phyloP scores from a whole-genome alignment of 2,888 invertebrate genomes.

The Heliconius ismenius region DNA sequence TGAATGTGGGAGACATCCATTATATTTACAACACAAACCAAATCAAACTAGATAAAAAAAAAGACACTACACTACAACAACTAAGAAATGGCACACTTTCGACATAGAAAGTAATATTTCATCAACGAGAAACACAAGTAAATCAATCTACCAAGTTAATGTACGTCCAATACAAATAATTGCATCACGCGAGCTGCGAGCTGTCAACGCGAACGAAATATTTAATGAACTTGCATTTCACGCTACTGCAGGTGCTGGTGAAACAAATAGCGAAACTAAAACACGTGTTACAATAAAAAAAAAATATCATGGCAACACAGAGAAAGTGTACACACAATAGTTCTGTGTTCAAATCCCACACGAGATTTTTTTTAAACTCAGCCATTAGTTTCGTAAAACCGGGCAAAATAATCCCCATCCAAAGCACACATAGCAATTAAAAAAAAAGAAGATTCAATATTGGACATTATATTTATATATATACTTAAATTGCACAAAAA shows the following conservation, averaged over 20 bases:
- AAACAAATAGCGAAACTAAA: constrained; percentile 6
- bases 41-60: neutral
- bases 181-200: constrained; percentile 28
- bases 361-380: neutral
- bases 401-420: no score
- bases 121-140: constrained; percentile 12
- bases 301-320: neutral
- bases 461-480: no score
- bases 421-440: no score
- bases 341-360: neutral
- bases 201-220: constrained; percentile 34
- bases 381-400: no score
- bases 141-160: constrained; percentile 15
- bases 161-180: constrained; percentile 5
- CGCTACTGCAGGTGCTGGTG: neutral
- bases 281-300: neutral
- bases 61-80: neutral
- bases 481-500: no score
- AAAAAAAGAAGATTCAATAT: no score
- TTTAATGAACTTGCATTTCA: constrained; percentile 27
- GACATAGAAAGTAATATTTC: constrained; percentile 4
- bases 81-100: constrained; percentile 1
- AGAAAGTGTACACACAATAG: neutral
- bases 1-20: no score
- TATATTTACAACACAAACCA: neutral